A percentile compares a stretch with the other conserved stretches of the same genome.
These are phyloP conservation scores for Ptychadena robeensis DNA, from an alignment of 2,797 vertebrate species.

Conservation along the genomic window DNA sequence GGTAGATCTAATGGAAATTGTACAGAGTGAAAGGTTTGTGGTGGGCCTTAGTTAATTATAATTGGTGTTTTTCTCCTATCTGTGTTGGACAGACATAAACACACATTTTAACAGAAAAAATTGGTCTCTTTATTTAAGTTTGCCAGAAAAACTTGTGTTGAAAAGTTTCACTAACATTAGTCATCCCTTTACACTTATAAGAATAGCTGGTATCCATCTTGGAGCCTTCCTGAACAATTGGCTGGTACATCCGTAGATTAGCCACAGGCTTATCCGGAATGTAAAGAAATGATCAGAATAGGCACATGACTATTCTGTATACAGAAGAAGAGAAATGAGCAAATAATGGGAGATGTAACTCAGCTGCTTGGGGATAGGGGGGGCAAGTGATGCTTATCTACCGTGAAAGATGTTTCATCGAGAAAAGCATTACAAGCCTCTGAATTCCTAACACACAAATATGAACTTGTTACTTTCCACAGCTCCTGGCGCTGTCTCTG, in stretches of 20 bases:
- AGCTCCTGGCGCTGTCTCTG: conserved; percentile 34
- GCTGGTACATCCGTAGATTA: background rate
- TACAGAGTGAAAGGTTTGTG: no score
- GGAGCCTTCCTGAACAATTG: background rate
- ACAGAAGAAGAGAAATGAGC: background rate
- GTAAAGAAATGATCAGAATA: background rate
- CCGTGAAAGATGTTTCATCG: conserved; percentile 11
- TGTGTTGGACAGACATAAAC: no score
- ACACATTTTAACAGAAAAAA: no score
- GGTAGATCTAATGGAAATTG: no score
- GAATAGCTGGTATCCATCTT: background rate
- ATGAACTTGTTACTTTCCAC: conserved; percentile 45
- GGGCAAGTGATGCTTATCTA: conserved; percentile 14
- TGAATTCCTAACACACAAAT: conserved; percentile 19
- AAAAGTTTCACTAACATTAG: background rate
- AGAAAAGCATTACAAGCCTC: conserved; percentile 36
- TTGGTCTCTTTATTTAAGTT: no score
- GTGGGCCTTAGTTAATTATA: no score
- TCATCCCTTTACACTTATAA: background rate
- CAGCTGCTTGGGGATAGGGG: background rate
- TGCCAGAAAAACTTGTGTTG: background rate
- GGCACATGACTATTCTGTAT: background rate
- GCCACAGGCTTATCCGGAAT: background rate
- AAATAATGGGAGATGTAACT: conserved; percentile 9
- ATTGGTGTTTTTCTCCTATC: no score